These are phyloP conservation scores for Bambusicola thoracicus DNA, from an alignment of 2,113 vertebrate genomes.

Conservation along the genomic window DNA sequence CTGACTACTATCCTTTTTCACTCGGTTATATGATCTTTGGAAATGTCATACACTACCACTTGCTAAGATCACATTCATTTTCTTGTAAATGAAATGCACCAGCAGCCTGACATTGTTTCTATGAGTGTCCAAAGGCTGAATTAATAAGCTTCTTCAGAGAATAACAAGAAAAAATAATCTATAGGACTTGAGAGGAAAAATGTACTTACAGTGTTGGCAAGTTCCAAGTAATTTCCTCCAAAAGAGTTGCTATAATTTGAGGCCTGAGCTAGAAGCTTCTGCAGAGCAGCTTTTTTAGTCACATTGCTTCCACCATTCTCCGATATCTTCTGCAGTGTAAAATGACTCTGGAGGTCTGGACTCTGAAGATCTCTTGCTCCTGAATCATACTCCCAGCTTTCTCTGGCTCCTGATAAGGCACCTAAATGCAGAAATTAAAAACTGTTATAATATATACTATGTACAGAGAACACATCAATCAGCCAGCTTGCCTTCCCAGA, in stretches of 20 bases:
- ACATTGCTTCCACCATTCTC: conserved; percentile 39
- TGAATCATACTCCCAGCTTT: conserved; percentile 85
- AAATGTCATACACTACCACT: background rate
- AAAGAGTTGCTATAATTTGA: conserved; percentile 33
- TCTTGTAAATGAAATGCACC: conserved; percentile 31
- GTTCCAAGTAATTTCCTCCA: conserved; percentile 79
- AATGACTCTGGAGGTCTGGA: conserved; percentile 72
- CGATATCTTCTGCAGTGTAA: conserved; percentile 65
- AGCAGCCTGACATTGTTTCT: background rate
- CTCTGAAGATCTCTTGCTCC: conserved; percentile 83
- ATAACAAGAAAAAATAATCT: background rate
- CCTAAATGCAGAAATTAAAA: conserved; percentile 66
- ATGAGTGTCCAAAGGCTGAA: background rate
- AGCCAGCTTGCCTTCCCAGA: background rate
- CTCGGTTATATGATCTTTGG: background rate
- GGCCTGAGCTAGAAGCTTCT: conserved; percentile 72
- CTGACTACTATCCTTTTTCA: background rate
- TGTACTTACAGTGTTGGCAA: conserved; percentile 83
- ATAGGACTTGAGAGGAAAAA: background rate
- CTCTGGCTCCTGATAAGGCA: conserved; percentile 78
- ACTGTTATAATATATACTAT: background rate
- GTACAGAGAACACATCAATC: background rate
- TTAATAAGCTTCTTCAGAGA: background rate
- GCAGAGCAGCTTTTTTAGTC: conserved; percentile 65
- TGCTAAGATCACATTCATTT: background rate